A percentile compares a stretch with the other conserved stretches of the same genome.
Conservation (phyloP, 2,797 vertebrate genomes). For the Acipenser oxyrinchus region DNA sequence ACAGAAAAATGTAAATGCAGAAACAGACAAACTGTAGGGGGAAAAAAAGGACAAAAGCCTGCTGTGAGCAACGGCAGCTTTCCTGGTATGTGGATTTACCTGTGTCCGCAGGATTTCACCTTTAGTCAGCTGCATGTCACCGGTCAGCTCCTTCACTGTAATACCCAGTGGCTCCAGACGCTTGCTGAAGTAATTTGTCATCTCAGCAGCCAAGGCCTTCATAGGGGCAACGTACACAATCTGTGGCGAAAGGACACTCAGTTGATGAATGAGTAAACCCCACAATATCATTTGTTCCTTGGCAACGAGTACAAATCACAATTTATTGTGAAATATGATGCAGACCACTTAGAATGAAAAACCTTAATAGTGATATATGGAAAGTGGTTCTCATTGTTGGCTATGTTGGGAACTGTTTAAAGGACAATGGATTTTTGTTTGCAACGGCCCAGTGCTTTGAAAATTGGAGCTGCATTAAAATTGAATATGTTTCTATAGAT, state of each 20-base stretch:
- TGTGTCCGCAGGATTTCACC: slow-evolving; percentile 88
- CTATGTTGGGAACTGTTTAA: slow-evolving; percentile 50
- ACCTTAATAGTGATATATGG: slow-evolving; percentile 75
- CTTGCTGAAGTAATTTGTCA: slow-evolving; percentile 98
- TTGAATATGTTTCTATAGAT: slow-evolving; percentile 39
- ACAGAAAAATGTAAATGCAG: no score
- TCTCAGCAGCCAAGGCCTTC: slow-evolving; percentile 98
- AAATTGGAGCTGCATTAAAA: slow-evolving; percentile 50
- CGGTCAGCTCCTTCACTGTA: slow-evolving; percentile 86
- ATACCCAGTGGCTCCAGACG: slow-evolving; percentile 87
- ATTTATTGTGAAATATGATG: slow-evolving; percentile 76
- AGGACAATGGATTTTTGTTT: slow-evolving; percentile 56
- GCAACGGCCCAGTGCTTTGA: slow-evolving; percentile 41
- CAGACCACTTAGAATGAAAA: slow-evolving; percentile 51
- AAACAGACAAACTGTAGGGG: no score
- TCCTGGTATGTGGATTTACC: slow-evolving; percentile 43
- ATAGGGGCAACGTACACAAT: slow-evolving; percentile 96
- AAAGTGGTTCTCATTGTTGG: slow-evolving; percentile 58
- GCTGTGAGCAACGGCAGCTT: not conserved
- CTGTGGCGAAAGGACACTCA: slow-evolving; percentile 65
- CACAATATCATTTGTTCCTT: slow-evolving; percentile 63
- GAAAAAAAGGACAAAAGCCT: not conserved
- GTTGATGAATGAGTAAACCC: slow-evolving; percentile 76
- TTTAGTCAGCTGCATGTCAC: slow-evolving; percentile 98
- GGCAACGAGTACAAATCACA: slow-evolving; percentile 71